These are phyloP conservation scores for Saxidomus purpurata DNA, from an alignment of 1,140 invertebrate genomes.

Conservation along the genomic window DNA sequence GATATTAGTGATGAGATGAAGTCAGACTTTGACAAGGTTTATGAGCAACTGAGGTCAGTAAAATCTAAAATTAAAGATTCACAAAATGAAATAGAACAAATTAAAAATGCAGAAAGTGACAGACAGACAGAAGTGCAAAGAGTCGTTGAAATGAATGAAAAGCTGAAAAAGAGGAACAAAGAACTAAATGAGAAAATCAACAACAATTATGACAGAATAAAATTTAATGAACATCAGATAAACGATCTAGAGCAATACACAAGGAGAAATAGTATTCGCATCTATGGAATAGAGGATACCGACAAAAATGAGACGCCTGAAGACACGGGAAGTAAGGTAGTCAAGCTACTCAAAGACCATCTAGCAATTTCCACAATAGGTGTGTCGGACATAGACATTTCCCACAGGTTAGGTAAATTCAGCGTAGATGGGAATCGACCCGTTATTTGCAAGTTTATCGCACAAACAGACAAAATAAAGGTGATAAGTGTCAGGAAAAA, in stretches of 20 bases:
- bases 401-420: background rate
- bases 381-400: background rate
- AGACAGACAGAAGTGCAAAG: too few species aligned
- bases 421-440: background rate
- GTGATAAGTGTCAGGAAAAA: too few species aligned
- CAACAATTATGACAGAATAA: too few species aligned
- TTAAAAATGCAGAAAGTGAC: too few species aligned
- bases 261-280: background rate
- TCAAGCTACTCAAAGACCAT: background rate
- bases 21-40: too few species aligned
- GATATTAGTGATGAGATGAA: too few species aligned
- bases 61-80: too few species aligned
- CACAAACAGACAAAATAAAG: background rate
- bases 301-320: background rate
- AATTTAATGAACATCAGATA: background rate
- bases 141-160: too few species aligned
- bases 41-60: too few species aligned
- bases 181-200: too few species aligned
- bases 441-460: background rate
- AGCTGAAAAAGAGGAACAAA: too few species aligned
- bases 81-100: too few species aligned
- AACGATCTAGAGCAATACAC: slow-evolving; percentile 18
- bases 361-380: background rate
- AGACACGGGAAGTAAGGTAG: background rate
- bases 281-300: background rate